Evolutionary conservation across 2,888 invertebrate species (phyloP).

Genomic region (Yponomeuta plumbellus): DNA sequence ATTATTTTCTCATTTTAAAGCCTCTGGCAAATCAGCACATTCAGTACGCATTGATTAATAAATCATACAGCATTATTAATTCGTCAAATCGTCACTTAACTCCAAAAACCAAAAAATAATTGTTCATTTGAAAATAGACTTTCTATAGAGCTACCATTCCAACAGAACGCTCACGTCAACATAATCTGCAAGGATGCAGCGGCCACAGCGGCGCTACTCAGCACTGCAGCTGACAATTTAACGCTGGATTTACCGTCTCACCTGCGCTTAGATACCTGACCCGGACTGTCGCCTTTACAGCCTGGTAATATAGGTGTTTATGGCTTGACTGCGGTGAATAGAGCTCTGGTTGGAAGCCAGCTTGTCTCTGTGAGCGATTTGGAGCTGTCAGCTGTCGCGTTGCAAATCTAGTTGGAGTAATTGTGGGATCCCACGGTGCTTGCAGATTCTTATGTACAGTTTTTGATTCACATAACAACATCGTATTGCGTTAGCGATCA

Average conservation of each 20-base stretch:
- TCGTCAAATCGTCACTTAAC: too few relatives aligned
- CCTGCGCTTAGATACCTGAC: not conserved
- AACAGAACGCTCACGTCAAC: not conserved
- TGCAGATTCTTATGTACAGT: not conserved
- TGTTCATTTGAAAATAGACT: not conserved
- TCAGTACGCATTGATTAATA: too few relatives aligned
- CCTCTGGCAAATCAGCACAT: too few relatives aligned
- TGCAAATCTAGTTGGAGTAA: constrained; percentile 1
- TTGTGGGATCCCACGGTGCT: constrained; percentile 9
- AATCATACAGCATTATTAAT: too few relatives aligned
- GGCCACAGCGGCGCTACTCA: not conserved
- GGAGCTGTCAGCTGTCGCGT: constrained; percentile 9
- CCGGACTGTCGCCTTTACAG: not conserved
- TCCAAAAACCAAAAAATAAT: not conserved
- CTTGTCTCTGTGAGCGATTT: constrained; percentile 3
- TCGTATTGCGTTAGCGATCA: too few relatives aligned
- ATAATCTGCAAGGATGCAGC: constrained; percentile 7
- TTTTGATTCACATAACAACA: not conserved
- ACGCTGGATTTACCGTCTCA: constrained; percentile 12
- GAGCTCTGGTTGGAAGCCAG: not conserved
- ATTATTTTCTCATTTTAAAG: too few relatives aligned
- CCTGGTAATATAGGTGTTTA: not conserved
- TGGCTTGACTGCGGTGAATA: not conserved
- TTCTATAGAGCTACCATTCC: not conserved
- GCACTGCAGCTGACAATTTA: constrained; percentile 14